Conservation (phyloP, 1,140 invertebrate genomes). For the Sesamia nonagrioides region DNA sequence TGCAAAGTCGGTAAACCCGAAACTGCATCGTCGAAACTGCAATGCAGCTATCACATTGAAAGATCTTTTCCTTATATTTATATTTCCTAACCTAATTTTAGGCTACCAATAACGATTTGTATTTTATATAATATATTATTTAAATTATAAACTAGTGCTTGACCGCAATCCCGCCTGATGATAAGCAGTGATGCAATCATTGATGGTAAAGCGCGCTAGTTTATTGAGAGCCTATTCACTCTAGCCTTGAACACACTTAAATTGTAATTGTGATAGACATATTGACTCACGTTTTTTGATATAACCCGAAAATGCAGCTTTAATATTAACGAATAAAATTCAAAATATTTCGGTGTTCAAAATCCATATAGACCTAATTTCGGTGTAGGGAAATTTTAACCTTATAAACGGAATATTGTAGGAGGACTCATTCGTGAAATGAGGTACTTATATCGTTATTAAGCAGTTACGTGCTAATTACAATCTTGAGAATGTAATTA, state of each 20-base stretch:
- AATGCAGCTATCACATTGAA: constrained; percentile 37
- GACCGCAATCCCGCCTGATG: too few species aligned
- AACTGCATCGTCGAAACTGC: constrained; percentile 23
- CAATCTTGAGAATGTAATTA: constrained; percentile 29
- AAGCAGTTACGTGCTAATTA: constrained; percentile 38
- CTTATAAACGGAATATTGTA: background rate
- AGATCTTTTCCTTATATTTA: constrained; percentile 35
- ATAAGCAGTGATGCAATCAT: too few species aligned
- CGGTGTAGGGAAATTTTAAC: constrained; percentile 24
- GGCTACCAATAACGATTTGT: constrained; percentile 18
- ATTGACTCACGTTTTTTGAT: background rate
- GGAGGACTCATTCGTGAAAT: background rate
- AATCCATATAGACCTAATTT: constrained; percentile 3
- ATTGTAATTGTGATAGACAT: too few species aligned
- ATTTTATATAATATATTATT: too few species aligned
- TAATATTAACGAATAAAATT: background rate
- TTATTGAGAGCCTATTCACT: too few species aligned
- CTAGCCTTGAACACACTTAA: too few species aligned
- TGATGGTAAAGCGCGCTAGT: too few species aligned
- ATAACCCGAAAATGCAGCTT: background rate
- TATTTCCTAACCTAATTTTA: constrained; percentile 28
- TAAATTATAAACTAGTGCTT: too few species aligned
- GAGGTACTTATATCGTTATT: constrained; percentile 25
- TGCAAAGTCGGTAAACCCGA: background rate
- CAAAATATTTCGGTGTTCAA: background rate